Percentiles rank a stretch among this genome's conserved stretches.
These are phyloP conservation scores for Aphelocoma californica DNA, from an alignment of 2,797 vertebrate genomes.

Conservation along the genomic window DNA sequence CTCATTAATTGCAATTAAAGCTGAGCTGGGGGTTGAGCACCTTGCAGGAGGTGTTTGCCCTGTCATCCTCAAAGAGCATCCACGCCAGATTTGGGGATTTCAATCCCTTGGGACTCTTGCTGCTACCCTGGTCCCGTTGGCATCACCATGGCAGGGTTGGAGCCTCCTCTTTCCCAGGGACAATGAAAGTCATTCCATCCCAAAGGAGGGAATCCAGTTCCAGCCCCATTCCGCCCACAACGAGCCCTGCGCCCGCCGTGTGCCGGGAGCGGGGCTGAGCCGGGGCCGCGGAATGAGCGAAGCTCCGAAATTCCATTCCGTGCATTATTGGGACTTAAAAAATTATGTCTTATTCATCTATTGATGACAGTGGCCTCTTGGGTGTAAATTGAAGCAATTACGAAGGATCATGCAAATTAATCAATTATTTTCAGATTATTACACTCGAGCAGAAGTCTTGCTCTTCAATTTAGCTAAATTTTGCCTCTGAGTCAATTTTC, in stretches of 20 bases:
- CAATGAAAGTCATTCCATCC: constrained; percentile 26
- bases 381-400: constrained; percentile 66
- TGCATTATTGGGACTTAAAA: constrained; percentile 38
- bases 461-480: constrained; percentile 62
- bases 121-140: neutral
- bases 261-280: neutral
- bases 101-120: neutral
- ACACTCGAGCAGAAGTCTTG: constrained; percentile 44
- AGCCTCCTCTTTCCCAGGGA: neutral
- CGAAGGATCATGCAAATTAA: constrained; percentile 66
- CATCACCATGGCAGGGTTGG: neutral
- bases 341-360: constrained; percentile 64
- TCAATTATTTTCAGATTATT: constrained; percentile 72
- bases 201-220: constrained; percentile 35
- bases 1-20: constrained; percentile 8
- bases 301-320: constrained; percentile 1
- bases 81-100: neutral
- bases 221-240: neutral
- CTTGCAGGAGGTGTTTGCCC: neutral
- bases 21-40: neutral
- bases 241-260: neutral
- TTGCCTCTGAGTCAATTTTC: constrained; percentile 61
- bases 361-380: constrained; percentile 61
- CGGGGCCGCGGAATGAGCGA: neutral
- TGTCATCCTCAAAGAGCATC: neutral